phyloP scores from a whole-genome alignment of 2,888 invertebrate species.

The Notodonta ziczac region DNA sequence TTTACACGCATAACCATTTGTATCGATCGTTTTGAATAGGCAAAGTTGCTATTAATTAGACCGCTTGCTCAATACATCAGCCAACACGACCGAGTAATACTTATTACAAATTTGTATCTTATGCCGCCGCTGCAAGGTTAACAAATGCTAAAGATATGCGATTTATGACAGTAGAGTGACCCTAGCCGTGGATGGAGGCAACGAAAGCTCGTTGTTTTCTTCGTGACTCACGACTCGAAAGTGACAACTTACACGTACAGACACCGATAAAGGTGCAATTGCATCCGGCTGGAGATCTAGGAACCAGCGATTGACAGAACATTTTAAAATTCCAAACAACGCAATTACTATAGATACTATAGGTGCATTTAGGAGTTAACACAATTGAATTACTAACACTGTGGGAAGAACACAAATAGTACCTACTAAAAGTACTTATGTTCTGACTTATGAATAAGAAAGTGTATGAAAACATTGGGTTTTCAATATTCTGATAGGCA shows the following conservation, averaged over 20 bases:
- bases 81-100: constrained; percentile 18
- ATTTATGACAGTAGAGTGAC: constrained; percentile 57
- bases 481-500: too few species aligned
- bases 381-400: too few species aligned
- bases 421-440: too few species aligned
- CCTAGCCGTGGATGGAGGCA: constrained; percentile 49
- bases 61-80: constrained; percentile 26
- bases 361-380: background rate
- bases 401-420: too few species aligned
- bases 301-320: constrained; percentile 25
- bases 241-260: constrained; percentile 67
- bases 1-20: constrained; percentile 1
- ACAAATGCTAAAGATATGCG: constrained; percentile 52
- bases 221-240: constrained; percentile 75
- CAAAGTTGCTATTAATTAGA: constrained; percentile 30
- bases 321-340: background rate
- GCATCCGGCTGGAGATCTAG: constrained; percentile 44
- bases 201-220: constrained; percentile 60
- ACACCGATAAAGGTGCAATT: constrained; percentile 46
- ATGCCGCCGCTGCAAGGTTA: constrained; percentile 42
- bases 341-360: background rate
- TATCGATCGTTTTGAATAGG: background rate
- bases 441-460: too few species aligned
- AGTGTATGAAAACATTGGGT: too few species aligned
- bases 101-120: constrained; percentile 31